Conservation (phyloP, 2,797 vertebrate species). For the Coendou prehensilis region DNA sequence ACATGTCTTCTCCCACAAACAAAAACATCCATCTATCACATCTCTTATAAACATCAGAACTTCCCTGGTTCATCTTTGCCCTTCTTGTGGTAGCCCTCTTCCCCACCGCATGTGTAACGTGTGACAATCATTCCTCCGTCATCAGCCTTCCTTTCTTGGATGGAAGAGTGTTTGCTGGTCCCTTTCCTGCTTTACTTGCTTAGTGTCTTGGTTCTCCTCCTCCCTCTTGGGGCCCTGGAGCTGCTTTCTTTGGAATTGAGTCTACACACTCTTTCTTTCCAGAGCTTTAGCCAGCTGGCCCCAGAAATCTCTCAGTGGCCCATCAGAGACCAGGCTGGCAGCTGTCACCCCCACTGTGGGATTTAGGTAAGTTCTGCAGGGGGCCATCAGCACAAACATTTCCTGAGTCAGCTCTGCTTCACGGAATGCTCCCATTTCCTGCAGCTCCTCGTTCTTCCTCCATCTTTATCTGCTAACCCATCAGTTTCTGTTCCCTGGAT, state of each 20-base stretch:
- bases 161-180: not conserved
- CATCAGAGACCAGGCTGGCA: slow-evolving; percentile 36
- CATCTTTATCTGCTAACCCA: not conserved
- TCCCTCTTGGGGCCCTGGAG: not conserved
- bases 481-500: not conserved
- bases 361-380: slow-evolving; percentile 67
- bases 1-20: not conserved
- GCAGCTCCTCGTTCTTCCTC: not conserved
- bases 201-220: not conserved
- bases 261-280: slow-evolving; percentile 66
- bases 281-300: slow-evolving; percentile 69
- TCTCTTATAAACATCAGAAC: not conserved
- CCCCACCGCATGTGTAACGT: rapidly evolving
- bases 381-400: not conserved
- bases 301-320: slow-evolving; percentile 38
- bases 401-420: slow-evolving; percentile 44
- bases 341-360: slow-evolving; percentile 27
- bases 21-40: not conserved
- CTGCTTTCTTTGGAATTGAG: slow-evolving; percentile 72
- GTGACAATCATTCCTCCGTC: not conserved
- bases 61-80: not conserved
- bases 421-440: not conserved
- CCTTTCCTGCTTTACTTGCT: not conserved
- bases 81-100: not conserved
- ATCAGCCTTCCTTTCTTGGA: not conserved